Evolutionary conservation across 1,140 invertebrate species (phyloP).

Genomic region (Penaeus indicus): DNA sequence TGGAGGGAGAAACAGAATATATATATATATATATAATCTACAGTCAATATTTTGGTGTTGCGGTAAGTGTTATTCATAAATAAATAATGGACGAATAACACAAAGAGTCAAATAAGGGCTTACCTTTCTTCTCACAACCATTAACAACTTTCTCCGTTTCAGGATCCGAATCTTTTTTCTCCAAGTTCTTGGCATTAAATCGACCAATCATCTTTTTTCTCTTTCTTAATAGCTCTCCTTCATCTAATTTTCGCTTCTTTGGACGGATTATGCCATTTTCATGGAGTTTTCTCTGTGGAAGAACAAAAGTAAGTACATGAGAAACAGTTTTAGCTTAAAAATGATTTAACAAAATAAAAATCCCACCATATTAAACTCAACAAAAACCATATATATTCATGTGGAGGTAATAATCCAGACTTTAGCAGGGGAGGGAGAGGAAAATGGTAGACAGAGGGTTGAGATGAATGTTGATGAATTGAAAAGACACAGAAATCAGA

Average conservation of each 20-base stretch:
- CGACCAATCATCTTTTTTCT: constrained; percentile 70
- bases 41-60: too few relatives aligned
- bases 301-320: background rate
- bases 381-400: background rate
- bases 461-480: too few relatives aligned
- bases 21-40: background rate
- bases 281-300: constrained; percentile 65
- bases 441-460: too few relatives aligned
- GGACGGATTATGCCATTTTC: constrained; percentile 67
- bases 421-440: too few relatives aligned
- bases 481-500: too few relatives aligned
- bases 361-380: too few relatives aligned
- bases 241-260: constrained; percentile 69
- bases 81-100: too few relatives aligned
- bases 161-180: constrained; percentile 60
- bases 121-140: constrained; percentile 57
- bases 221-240: constrained; percentile 69
- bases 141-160: constrained; percentile 46
- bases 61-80: too few relatives aligned
- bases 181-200: constrained; percentile 65
- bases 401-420: background rate
- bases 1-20: background rate
- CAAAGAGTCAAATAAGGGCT: background rate
- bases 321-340: background rate
- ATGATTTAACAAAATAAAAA: too few relatives aligned